phyloP scores from a whole-genome alignment of 1,140 invertebrate species.

The silkworm (Bombyx mori) region ASM3026992v2 NC_085115.1:6884501-6885000 shows the following conservation, averaged over 20 bases:
- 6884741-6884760: too few relatives aligned
- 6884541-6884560: too few relatives aligned
- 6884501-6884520: too few relatives aligned
- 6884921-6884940: slow-evolving; percentile 36
- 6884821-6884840: slow-evolving; percentile 25
- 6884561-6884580: too few relatives aligned
- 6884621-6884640: too few relatives aligned
- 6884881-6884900: slow-evolving; percentile 28
- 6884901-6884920: slow-evolving; percentile 39
- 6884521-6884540: too few relatives aligned
- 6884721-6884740: too few relatives aligned
- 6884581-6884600: too few relatives aligned
- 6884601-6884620: too few relatives aligned
- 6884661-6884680: too few relatives aligned
- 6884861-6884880: slow-evolving; percentile 53
- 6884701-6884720: neutral
- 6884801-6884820: slow-evolving; percentile 21
- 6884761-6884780: too few relatives aligned
- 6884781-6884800: slow-evolving; percentile 18
- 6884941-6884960: slow-evolving; percentile 25
- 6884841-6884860: slow-evolving; percentile 41
- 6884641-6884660: too few relatives aligned
- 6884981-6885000: neutral
- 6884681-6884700: neutral
- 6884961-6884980: slow-evolving; percentile 9